Conservation (phyloP, 37 sponge, comb jelly and placozoan species). For the Ianthella basta region DNA sequence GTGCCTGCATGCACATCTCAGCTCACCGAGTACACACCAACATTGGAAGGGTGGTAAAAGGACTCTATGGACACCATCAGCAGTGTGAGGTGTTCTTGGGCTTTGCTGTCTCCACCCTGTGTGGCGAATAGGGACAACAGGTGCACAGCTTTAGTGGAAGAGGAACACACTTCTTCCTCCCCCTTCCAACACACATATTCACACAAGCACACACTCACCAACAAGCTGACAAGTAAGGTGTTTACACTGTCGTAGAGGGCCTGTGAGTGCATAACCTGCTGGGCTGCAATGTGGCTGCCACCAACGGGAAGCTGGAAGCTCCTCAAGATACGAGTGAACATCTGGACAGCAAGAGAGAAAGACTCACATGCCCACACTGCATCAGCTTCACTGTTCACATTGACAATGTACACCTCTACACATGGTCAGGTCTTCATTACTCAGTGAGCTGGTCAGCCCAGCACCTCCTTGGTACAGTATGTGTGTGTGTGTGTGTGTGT, state of each 20-base stretch:
- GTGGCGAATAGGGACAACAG: background rate
- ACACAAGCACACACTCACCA: constrained; percentile 49
- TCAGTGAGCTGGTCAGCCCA: too few relatives aligned
- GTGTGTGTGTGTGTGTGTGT: too few relatives aligned
- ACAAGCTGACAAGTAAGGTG: constrained; percentile 54
- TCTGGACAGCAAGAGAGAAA: constrained; percentile 36
- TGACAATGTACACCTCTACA: too few relatives aligned
- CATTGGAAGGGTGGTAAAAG: constrained; percentile 92
- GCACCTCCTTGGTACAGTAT: too few relatives aligned
- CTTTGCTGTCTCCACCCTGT: constrained; percentile 60
- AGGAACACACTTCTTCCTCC: background rate
- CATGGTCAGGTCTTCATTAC: too few relatives aligned
- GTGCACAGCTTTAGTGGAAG: background rate
- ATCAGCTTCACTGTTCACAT: too few relatives aligned
- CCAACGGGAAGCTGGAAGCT: constrained; percentile 84
- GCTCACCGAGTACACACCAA: constrained; percentile 73
- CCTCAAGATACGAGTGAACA: constrained; percentile 73
- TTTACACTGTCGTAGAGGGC: constrained; percentile 13
- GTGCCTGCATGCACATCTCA: too few relatives aligned
- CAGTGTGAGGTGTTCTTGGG: constrained; percentile 64
- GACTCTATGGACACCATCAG: constrained; percentile 82
- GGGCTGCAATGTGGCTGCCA: background rate
- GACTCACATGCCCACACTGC: too few relatives aligned
- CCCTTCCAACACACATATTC: background rate
- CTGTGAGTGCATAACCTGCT: background rate